Percentiles rank a stretch among this genome's conserved stretches.
phyloP scores from a whole-genome alignment of 2,113 vertebrate genomes.

The Cygnus buccinator region DNA sequence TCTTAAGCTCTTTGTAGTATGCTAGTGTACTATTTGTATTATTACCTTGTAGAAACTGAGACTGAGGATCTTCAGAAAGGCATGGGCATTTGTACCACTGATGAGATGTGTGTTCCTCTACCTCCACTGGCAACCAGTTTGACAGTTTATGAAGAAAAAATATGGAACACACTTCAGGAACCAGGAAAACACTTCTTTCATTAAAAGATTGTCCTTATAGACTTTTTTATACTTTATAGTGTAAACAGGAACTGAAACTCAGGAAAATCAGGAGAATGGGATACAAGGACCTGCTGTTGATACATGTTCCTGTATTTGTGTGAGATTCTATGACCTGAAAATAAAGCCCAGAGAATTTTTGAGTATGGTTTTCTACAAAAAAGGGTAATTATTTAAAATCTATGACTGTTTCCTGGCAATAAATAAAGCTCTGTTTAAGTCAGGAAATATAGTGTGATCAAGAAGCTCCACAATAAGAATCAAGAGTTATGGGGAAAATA shows the following conservation, averaged over 20 bases:
- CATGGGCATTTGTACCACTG: not conserved
- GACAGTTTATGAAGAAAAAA: not conserved
- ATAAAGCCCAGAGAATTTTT: not conserved
- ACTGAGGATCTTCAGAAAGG: not conserved
- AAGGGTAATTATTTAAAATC: not conserved
- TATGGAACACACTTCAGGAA: not conserved
- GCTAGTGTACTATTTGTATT: not conserved
- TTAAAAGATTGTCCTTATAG: not conserved
- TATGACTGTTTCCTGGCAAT: not conserved
- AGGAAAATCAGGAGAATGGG: not conserved
- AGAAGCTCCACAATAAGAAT: not conserved
- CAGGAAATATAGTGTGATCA: not conserved
- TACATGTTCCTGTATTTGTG: not conserved
- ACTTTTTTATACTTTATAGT: too few species aligned
- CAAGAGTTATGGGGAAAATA: not conserved
- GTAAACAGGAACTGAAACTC: not conserved
- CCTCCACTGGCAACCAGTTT: not conserved
- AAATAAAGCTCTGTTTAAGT: not conserved
- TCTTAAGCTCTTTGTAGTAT: not conserved
- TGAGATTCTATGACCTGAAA: not conserved
- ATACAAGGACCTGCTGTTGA: not conserved
- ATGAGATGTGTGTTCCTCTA: not conserved
- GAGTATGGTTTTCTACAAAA: not conserved
- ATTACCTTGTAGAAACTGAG: not conserved
- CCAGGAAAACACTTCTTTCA: not conserved